Evolutionary conservation across 2,113 vertebrate species (phyloP), one percentile per base, ranked within the genome.

Genomic region (Calyptommatus sinebrachiatus): DNA sequence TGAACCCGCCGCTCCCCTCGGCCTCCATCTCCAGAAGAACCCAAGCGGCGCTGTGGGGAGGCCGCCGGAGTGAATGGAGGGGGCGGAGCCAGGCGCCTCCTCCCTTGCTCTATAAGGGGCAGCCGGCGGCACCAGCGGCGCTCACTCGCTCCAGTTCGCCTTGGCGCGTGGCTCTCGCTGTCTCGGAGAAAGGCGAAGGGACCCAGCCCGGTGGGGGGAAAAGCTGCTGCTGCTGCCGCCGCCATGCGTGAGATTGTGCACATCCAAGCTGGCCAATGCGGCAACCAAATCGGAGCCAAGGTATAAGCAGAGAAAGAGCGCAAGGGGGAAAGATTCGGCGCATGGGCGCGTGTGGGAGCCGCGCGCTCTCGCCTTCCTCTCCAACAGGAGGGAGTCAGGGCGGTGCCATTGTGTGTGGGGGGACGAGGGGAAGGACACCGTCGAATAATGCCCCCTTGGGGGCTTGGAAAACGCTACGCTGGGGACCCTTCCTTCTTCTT

Each of bases 161-260:
- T n/a, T 14, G n/a, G 12, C 11, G 12, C 65, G 65, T 21, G 11
- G 6, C 22, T 0, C 4, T 4, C 2, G 8, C 2, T 24, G 10
- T 48, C 41, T 63, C 0, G 63, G 24, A 67, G 28, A 50, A 5
- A 20, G 67, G 29, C 0, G 1, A 60, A n/a, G 87, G 71, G 74
- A 14, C 0, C 18, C 21, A 20, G 45, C 60, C 41, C n/a, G 21
- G 14, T 14, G 16, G 53, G 53, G 60, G 26, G 28, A 24, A 2
- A 22, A 41, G 29, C 62, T 57, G 45, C 35, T 5, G 35, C 35
- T 5, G 35, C 35, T 5, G 35, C 35, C 50, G 65, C 70, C 86
- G 95, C 86, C 92, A 99, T 99, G 98, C 96, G 98, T 71, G 98
- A 98, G 91, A 98, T 98, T 87, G 97, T 99, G 93, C 97, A 99